Conservation (phyloP, 2,888 invertebrate species). For the Phyto melanocephala region DNA sequence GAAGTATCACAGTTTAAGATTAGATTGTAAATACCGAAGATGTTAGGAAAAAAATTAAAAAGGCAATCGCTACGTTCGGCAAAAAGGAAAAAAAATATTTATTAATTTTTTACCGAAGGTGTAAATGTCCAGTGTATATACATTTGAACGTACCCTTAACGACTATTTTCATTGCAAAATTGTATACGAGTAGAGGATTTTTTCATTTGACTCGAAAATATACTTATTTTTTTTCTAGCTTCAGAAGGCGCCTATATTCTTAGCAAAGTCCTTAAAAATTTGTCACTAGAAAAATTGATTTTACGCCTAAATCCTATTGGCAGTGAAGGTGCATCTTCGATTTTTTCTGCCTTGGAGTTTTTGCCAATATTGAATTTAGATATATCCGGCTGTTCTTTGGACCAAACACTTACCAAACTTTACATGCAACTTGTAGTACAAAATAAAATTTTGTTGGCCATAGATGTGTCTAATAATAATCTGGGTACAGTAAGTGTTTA, state of each 20-base stretch:
- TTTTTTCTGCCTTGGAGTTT: constrained; percentile 71
- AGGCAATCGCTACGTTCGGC: neutral
- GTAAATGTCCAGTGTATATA: no score
- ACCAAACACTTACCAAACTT: constrained; percentile 71
- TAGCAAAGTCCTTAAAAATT: constrained; percentile 71
- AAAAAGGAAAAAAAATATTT: no score
- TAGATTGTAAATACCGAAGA: no score
- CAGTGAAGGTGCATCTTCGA: constrained; percentile 76
- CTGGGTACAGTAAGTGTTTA: constrained; percentile 71
- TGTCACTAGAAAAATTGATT: constrained; percentile 71
- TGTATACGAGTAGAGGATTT: no score
- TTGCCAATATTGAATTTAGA: constrained; percentile 73
- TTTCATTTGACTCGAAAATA: no score
- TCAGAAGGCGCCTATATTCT: constrained; percentile 75
- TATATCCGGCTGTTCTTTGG: constrained; percentile 74
- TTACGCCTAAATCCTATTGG: constrained; percentile 77
- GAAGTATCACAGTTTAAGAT: no score
- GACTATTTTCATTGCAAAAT: no score
- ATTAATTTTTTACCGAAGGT: no score
- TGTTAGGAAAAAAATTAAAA: neutral
- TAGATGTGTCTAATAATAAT: constrained; percentile 75
- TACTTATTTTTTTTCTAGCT: constrained; percentile 68
- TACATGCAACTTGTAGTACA: constrained; percentile 75
- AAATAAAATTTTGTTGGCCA: constrained; percentile 70
- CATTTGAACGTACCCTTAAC: no score